Conservation (phyloP, 1,140 invertebrate genomes). For the Drosophila oshimai region DNA sequence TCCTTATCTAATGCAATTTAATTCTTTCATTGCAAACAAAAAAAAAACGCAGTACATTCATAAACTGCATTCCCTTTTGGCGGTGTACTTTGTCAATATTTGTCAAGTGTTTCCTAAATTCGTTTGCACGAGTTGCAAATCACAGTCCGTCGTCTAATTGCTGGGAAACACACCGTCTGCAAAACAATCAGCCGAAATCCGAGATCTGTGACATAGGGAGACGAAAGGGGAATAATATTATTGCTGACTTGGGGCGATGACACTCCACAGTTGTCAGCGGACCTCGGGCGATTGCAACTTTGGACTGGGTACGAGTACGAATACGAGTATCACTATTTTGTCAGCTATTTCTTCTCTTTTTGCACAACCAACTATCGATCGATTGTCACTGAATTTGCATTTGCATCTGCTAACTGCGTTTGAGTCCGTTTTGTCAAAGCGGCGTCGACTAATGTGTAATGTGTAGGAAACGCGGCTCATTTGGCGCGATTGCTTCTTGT, state of each 20-base stretch:
- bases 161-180: constrained; percentile 55
- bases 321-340: constrained; percentile 11
- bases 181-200: constrained; percentile 54
- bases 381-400: constrained; percentile 15
- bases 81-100: constrained; percentile 43
- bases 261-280: constrained; percentile 52
- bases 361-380: constrained; percentile 27
- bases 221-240: constrained; percentile 59
- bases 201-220: constrained; percentile 12
- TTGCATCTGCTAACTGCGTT: constrained; percentile 14
- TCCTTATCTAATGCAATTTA: not conserved
- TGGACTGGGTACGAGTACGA: constrained; percentile 29
- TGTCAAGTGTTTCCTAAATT: constrained; percentile 55
- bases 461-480: constrained; percentile 68
- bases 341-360: not conserved
- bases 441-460: constrained; percentile 35
- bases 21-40: not conserved
- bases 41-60: not conserved
- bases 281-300: constrained; percentile 30
- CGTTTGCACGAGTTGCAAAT: constrained; percentile 64
- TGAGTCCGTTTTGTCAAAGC: constrained; percentile 57
- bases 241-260: constrained; percentile 68
- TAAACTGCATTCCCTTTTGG: constrained; percentile 3
- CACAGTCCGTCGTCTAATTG: constrained; percentile 63
- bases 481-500: constrained; percentile 68